phyloP scores from a whole-genome alignment of 1,140 invertebrate genomes.

The Rhyzopertha dominica region DNA sequence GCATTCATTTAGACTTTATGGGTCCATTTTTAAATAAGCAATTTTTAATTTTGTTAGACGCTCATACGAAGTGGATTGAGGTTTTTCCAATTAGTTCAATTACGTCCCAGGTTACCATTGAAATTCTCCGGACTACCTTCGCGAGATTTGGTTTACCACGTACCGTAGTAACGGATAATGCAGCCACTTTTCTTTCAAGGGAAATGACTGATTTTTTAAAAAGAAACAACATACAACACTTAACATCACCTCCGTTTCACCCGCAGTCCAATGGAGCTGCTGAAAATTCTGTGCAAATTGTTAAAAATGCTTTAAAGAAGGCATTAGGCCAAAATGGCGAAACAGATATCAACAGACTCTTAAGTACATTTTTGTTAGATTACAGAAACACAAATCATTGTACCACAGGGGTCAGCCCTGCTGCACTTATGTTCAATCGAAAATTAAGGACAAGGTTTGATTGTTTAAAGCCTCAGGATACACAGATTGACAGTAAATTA shows the following conservation, averaged over 20 bases:
- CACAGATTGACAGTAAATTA: conserved; percentile 2
- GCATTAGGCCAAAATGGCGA: conserved; percentile 14
- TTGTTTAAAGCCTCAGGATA: background rate
- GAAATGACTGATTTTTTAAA: conserved; percentile 36
- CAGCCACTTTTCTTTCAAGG: conserved; percentile 27
- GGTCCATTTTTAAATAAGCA: conserved; percentile 12
- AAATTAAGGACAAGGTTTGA: conserved; percentile 26
- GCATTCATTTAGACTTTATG: conserved; percentile 15
- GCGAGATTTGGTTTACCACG: conserved; percentile 36
- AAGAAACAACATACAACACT: conserved; percentile 35
- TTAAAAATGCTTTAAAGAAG: conserved; percentile 41
- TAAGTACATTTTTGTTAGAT: conserved; percentile 25
- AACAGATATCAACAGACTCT: conserved; percentile 4
- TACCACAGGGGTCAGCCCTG: conserved; percentile 20
- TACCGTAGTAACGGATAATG: conserved; percentile 40
- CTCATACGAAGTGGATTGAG: conserved; percentile 13
- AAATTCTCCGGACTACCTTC: conserved; percentile 6
- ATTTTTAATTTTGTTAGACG: conserved; percentile 13
- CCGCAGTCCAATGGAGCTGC: conserved; percentile 42
- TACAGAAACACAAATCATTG: conserved; percentile 27
- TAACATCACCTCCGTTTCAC: conserved; percentile 35
- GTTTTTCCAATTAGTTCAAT: conserved; percentile 11
- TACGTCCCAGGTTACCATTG: background rate
- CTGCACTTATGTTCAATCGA: conserved; percentile 23
- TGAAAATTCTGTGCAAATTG: conserved; percentile 42